phyloP scores from a whole-genome alignment of 2,888 invertebrate species.

The Rotaria magnacalcarata region DNA sequence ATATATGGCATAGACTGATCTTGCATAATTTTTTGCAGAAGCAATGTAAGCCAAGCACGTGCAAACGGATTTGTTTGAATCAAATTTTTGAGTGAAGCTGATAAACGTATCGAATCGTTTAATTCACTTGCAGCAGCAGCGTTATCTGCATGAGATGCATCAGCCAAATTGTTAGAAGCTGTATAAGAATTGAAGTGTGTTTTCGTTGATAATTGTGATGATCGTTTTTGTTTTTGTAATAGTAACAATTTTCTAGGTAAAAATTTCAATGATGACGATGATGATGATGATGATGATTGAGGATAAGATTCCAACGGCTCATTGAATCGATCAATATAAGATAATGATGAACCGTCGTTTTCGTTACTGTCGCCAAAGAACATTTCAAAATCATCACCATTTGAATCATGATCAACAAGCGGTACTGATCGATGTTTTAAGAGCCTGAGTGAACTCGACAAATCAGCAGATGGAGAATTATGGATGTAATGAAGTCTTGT shows the following conservation, averaged over 20 bases:
- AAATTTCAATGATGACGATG: neutral
- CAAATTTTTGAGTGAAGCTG: neutral
- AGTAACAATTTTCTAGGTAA: neutral
- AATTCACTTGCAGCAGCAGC: neutral
- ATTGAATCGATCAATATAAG: neutral
- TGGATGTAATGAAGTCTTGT: neutral
- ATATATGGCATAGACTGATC: neutral
- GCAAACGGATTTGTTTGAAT: conserved; percentile 31
- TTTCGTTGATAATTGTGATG: neutral
- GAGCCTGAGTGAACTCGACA: neutral
- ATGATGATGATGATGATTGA: neutral
- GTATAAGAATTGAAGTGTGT: neutral
- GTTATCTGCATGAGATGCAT: neutral
- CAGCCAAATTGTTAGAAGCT: neutral
- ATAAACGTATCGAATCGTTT: neutral
- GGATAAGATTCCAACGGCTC: neutral
- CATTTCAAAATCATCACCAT: neutral
- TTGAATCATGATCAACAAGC: neutral
- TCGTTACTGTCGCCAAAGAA: neutral
- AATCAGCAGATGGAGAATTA: neutral
- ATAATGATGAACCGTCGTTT: neutral
- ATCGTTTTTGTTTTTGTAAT: neutral
- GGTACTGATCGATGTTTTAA: neutral
- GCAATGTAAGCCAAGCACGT: conserved; percentile 5
- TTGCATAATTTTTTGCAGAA: conserved; percentile 7